Evolutionary conservation across 2,888 invertebrate species (phyloP).

Genomic region (Eubasilissa splendida): DNA sequence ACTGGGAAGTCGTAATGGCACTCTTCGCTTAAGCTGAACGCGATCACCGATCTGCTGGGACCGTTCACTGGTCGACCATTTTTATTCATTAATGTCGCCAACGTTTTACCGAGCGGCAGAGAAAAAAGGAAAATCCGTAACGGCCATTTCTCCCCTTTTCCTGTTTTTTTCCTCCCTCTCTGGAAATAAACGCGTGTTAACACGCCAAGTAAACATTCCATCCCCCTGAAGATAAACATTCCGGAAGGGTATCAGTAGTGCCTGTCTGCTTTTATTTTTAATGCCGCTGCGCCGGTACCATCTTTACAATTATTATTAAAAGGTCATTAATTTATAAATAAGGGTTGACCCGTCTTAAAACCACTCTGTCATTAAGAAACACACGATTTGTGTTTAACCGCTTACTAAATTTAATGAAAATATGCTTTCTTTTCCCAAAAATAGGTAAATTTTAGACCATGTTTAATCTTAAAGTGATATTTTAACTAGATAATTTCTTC

Average conservation of each 20-base stretch:
- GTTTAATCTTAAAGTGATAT: too few relatives aligned
- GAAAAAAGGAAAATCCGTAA: constrained; percentile 34
- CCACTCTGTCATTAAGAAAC: too few relatives aligned
- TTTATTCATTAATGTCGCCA: constrained; percentile 31
- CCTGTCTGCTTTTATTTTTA: not conserved
- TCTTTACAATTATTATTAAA: too few relatives aligned
- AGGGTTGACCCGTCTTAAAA: too few relatives aligned
- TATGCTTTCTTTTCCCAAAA: too few relatives aligned
- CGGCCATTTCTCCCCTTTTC: constrained; percentile 23
- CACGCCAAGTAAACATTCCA: constrained; percentile 55
- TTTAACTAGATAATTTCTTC: too few relatives aligned
- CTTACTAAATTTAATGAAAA: too few relatives aligned
- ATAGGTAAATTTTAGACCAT: too few relatives aligned
- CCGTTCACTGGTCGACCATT: constrained; percentile 37
- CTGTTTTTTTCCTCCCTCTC: constrained; percentile 10
- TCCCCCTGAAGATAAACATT: constrained; percentile 50
- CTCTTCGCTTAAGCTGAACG: constrained; percentile 27
- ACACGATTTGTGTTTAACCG: too few relatives aligned
- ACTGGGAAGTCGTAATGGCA: constrained; percentile 12
- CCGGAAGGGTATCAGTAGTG: not conserved
- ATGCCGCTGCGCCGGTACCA: not conserved
- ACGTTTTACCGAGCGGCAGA: constrained; percentile 6
- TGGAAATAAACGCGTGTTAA: constrained; percentile 51
- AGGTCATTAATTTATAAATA: too few relatives aligned
- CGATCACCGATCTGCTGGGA: constrained; percentile 37